Conservation (phyloP, 2,113 vertebrate species). For the Alligator mississippiensis region DNA sequence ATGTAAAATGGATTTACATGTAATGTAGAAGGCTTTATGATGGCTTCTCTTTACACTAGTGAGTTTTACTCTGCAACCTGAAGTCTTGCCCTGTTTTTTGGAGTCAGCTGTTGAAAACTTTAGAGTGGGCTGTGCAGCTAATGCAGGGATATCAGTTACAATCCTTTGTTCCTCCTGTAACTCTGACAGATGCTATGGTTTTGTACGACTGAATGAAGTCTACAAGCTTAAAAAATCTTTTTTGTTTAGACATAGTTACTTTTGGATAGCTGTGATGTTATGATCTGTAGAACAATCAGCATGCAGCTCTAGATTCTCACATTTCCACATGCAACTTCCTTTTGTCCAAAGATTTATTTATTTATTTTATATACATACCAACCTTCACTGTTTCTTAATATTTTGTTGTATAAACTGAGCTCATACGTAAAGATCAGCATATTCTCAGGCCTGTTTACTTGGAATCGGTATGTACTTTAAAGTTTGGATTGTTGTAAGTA, state of each 20-base stretch:
- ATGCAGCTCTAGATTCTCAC: fast-evolving
- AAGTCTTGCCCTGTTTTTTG: not conserved
- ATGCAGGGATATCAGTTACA: not conserved
- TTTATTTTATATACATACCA: constrained; percentile 40
- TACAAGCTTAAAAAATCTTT: not conserved
- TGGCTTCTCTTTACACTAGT: not conserved
- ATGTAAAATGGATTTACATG: not conserved
- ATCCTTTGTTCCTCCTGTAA: not conserved
- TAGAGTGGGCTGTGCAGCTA: not conserved
- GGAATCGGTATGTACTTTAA: constrained; percentile 51
- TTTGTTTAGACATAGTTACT: not conserved
- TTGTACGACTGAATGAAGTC: not conserved
- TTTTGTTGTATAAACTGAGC: constrained; percentile 35
- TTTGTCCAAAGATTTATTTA: constrained; percentile 41
- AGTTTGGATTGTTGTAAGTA: constrained; percentile 60
- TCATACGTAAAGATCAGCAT: constrained; percentile 41
- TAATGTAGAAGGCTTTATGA: not conserved
- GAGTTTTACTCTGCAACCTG: not conserved
- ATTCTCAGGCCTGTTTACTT: constrained; percentile 27
- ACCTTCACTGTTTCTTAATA: constrained; percentile 26
- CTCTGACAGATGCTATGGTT: not conserved
- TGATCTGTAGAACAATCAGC: not conserved
- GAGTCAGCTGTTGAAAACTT: not conserved
- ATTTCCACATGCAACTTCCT: constrained; percentile 12
- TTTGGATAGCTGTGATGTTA: not conserved